Base-by-base conservation (phyloP, 1,140 invertebrate species). In the Leptestheria dahalacensis region DNA sequence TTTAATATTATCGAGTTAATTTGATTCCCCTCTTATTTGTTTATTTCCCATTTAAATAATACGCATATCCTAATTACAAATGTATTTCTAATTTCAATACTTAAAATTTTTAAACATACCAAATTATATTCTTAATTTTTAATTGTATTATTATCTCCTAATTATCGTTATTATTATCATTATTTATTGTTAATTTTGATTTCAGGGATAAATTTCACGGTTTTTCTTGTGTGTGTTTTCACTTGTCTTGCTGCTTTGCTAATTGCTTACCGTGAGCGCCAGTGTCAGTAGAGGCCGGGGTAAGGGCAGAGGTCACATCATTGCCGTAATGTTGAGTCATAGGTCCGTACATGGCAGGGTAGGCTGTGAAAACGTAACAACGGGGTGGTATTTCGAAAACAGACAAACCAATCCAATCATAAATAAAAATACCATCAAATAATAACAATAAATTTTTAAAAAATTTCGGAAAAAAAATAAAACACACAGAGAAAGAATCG, bases 301-400 rank as follows among this genome's bases (percentile, higher is more conserved):
- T 55, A 26, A 55, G 53, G 53, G 53, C 26, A 28, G 33, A 9
- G 15, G 53, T 15, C 2, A 55, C 53, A 4, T 55, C 53, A 33
- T 55, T 55, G 53, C 53, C 53, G 33, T 55, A 55, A 33, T 55
- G 53, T 29, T 55, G 53, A n/a, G 53, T 33, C 53, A 55, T 55
- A 33, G 53, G 53, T 29, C 53, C 53, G 53, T 55, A 55, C 53
- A 55, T 55, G 23, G 53, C 53, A n/a, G 53, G 53, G 33, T 55
- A 55, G 6, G 53, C 53, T 55, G 53, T 55, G 6, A 55, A 55
- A 55, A n/a, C n/a, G 53, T 24, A 18, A 33, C 26, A 55, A 55
- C 1, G 15, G 33, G 33, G 33, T 6, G 33, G 33, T 41, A 6
- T 9, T 9, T 9, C 6, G 33, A 41, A 41, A 41, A 41, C 6